Percentiles rank a stretch among this genome's conserved stretches.
Evolutionary conservation across 1,140 invertebrate species (phyloP).

Genomic region (Eupristina koningsbergeri): DNA sequence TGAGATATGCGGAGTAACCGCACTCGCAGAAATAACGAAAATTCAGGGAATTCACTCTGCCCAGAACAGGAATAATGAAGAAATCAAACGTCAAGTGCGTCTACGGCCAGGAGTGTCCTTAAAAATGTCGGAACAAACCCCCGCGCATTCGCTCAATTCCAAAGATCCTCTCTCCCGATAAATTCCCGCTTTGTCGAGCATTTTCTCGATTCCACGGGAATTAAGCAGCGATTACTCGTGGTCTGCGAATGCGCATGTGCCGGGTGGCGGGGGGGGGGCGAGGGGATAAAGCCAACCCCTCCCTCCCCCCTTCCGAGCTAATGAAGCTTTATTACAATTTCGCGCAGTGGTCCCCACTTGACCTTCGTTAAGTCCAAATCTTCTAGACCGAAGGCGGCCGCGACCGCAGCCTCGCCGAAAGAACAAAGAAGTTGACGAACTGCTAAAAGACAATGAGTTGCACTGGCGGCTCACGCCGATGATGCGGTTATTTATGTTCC

Average conservation of each 20-base stretch:
- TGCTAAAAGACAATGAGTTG: conserved; percentile 7
- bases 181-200: neutral
- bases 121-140: neutral
- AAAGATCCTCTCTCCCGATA: neutral
- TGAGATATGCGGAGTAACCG: no score
- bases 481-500: conserved; percentile 32
- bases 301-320: neutral
- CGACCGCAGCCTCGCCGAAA: neutral
- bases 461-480: neutral
- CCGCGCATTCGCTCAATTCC: neutral
- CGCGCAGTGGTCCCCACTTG: conserved; percentile 28
- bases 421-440: neutral
- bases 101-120: neutral
- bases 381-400: conserved; percentile 32
- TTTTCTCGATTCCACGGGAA: neutral
- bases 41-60: no score
- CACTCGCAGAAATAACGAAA: no score
- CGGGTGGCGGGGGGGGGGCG: neutral
- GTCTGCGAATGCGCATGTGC: no score
- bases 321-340: conserved; percentile 40
- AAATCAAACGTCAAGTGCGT: neutral
- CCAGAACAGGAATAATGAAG: neutral
- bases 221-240: neutral
- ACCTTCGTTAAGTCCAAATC: conserved; percentile 45
- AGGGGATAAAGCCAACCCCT: neutral